A percentile compares a stretch with the other conserved stretches of the same genome.
phyloP scores from a whole-genome alignment of 2,888 invertebrate genomes.

The Andrena bicolor region DNA sequence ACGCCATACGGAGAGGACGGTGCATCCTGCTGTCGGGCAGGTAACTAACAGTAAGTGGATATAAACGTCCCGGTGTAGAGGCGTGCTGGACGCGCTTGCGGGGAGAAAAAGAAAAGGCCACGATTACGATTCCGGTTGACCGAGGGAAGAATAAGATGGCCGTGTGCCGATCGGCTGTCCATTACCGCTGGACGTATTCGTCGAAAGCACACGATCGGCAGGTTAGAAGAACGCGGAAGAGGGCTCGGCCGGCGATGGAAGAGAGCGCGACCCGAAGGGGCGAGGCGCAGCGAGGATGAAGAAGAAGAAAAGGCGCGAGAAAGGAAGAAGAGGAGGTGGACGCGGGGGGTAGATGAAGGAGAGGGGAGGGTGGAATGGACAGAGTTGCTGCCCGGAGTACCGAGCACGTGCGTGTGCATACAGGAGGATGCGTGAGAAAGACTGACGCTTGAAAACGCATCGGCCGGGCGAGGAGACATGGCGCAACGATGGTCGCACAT shows the following conservation, averaged over 20 bases:
- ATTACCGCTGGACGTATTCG: constrained; percentile 63
- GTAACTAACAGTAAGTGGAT: constrained; percentile 36
- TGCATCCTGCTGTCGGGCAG: constrained; percentile 12
- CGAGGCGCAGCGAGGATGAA: constrained; percentile 30
- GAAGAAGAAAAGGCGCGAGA: constrained; percentile 14
- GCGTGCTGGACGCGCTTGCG: not conserved
- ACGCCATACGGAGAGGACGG: not conserved
- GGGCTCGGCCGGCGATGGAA: constrained; percentile 26
- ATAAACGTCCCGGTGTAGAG: constrained; percentile 10
- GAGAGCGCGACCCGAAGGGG: constrained; percentile 39
- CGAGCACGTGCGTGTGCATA: constrained; percentile 49
- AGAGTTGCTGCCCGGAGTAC: constrained; percentile 17
- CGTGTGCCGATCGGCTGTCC: constrained; percentile 47
- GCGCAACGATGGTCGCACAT: constrained; percentile 26
- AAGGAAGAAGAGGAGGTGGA: constrained; percentile 5
- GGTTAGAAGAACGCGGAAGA: constrained; percentile 74
- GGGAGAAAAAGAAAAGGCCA: not conserved
- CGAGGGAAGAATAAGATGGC: constrained; percentile 28
- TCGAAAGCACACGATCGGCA: constrained; percentile 63
- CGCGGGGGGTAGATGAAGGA: not conserved
- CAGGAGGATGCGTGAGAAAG: constrained; percentile 55
- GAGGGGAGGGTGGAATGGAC: constrained; percentile 11
- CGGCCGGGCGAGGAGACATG: constrained; percentile 1
- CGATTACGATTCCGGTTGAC: constrained; percentile 49
- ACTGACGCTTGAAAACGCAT: constrained; percentile 37